Evolutionary conservation across 30 jellyfish, hydroid and myxozoan species (phyloP).

Genomic region (Rhopilema esculentum): DNA sequence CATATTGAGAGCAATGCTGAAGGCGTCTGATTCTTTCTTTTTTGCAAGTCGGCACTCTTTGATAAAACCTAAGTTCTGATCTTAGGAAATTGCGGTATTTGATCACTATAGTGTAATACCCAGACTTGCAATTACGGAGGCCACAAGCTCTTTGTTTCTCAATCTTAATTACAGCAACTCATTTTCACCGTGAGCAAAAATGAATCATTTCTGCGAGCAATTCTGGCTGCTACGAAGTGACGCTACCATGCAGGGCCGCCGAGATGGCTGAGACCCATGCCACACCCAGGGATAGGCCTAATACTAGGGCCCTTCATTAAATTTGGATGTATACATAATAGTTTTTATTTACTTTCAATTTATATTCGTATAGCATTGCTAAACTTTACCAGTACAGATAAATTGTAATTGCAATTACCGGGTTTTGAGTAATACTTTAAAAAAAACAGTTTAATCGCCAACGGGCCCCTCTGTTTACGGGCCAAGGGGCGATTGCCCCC

Average conservation of each 20-base stretch:
- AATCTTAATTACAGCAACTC: conserved; percentile 36
- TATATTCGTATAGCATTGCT: too few species aligned
- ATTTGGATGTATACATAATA: too few species aligned
- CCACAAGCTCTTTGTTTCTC: conserved; percentile 43
- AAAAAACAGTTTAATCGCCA: too few species aligned
- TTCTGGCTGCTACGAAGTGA: neutral
- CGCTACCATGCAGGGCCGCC: too few species aligned
- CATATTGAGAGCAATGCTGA: conserved; percentile 53
- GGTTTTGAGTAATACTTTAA: too few species aligned
- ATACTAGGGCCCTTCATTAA: too few species aligned
- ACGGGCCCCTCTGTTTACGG: too few species aligned
- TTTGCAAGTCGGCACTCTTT: conserved; percentile 63
- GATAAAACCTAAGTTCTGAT: conserved; percentile 50
- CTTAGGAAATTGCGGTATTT: conserved; percentile 68
- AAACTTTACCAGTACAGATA: too few species aligned
- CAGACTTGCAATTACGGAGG: conserved; percentile 47
- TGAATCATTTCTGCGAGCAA: neutral
- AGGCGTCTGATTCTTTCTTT: conserved; percentile 47
- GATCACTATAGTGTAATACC: conserved; percentile 38
- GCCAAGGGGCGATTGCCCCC: too few species aligned
- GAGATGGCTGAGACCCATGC: too few species aligned
- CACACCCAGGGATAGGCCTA: too few species aligned
- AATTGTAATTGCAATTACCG: neutral
- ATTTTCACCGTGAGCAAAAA: conserved; percentile 51
- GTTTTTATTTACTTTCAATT: too few species aligned